Evolutionary conservation across 2,113 vertebrate genomes (phyloP).

Genomic region (Amblyornis subalaris): DNA sequence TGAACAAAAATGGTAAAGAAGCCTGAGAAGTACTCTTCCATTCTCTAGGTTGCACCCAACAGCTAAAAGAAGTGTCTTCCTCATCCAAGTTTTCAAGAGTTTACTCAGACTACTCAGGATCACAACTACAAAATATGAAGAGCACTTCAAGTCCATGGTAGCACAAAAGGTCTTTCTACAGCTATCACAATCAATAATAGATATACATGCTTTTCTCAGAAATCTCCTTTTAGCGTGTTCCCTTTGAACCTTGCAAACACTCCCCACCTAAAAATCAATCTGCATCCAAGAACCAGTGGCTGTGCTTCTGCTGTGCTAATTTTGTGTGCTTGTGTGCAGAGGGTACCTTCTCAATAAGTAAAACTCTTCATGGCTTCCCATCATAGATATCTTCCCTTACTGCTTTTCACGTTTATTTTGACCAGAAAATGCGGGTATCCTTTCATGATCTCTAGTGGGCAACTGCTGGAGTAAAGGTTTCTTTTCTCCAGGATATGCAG

Average conservation of each 20-base stretch:
- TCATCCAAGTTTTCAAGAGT: constrained; percentile 23
- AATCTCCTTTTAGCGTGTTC: neutral
- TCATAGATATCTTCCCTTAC: neutral
- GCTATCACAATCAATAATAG: constrained; percentile 33
- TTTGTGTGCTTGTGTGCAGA: neutral
- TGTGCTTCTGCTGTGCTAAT: neutral
- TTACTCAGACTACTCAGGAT: constrained; percentile 35
- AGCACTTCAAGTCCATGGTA: neutral
- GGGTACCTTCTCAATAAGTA: neutral
- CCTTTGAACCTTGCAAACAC: constrained; percentile 4
- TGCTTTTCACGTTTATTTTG: neutral
- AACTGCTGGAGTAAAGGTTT: neutral
- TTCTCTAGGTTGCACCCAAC: neutral
- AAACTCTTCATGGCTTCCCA: neutral
- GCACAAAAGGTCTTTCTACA: constrained; percentile 33
- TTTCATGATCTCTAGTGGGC: neutral
- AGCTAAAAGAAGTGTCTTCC: neutral
- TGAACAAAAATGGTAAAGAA: neutral
- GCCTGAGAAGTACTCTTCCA: neutral
- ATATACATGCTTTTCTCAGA: neutral
- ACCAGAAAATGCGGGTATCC: neutral
- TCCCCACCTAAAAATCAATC: constrained; percentile 46
- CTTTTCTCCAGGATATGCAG: neutral
- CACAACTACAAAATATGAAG: constrained; percentile 10
- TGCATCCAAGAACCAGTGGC: neutral